phyloP scores from a whole-genome alignment of 1,140 invertebrate species.

The Lordiphosa clarofinis region DNA sequence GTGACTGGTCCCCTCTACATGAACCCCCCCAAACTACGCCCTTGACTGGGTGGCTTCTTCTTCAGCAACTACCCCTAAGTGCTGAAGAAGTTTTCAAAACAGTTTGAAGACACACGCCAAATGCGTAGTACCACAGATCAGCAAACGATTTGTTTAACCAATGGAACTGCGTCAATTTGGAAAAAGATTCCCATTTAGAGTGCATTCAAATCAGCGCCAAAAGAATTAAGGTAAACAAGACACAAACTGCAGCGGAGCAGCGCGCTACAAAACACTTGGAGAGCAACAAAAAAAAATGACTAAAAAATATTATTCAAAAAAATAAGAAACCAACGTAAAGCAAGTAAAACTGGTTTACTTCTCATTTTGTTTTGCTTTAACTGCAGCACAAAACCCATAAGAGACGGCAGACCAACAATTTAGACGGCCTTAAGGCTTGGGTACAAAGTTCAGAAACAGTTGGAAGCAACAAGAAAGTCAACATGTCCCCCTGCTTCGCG shows the following conservation, averaged over 20 bases:
- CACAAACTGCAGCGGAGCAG: neutral
- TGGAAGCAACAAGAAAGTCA: too few species aligned
- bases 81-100: conserved; percentile 1
- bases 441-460: conserved; percentile 10
- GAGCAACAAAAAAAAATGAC: neutral
- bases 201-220: too few species aligned
- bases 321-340: conserved; percentile 6
- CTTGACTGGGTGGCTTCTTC: neutral
- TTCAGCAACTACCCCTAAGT: conserved; percentile 15
- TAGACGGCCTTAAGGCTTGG: conserved; percentile 12
- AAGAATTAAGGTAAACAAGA: neutral
- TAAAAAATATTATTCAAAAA: neutral
- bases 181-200: too few species aligned
- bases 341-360: conserved; percentile 11
- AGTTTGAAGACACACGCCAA: conserved; percentile 3
- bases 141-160: too few species aligned
- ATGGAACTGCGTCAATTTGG: too few species aligned
- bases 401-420: conserved; percentile 2
- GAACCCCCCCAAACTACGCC: too few species aligned
- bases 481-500: too few species aligned
- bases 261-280: neutral
- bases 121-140: too few species aligned
- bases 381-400: conserved; percentile 4
- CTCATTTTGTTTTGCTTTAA: neutral
- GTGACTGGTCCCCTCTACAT: too few species aligned